These are phyloP conservation scores for Corythornis cristatus DNA, from an alignment of 2,113 vertebrate species.

Conservation along the genomic window DNA sequence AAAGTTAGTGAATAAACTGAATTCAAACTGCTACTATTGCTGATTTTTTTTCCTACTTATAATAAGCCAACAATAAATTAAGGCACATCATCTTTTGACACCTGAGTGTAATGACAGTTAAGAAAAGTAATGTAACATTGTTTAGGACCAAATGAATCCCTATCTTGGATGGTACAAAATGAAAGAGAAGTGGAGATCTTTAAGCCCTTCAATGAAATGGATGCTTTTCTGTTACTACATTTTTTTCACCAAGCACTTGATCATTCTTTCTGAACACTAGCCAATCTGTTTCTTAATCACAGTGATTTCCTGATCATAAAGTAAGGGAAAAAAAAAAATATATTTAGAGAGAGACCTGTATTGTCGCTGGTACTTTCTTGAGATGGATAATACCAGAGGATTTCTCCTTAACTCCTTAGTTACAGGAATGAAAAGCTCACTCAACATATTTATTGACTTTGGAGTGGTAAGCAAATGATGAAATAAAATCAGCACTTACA, in stretches of 20 bases:
- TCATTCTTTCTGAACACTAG: not conserved
- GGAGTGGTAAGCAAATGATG: not conserved
- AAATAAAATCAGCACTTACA: not conserved
- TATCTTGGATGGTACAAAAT: not conserved
- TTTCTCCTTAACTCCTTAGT: not conserved
- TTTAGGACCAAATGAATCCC: not conserved
- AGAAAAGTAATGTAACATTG: not conserved
- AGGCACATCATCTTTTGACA: not conserved
- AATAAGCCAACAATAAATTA: not conserved
- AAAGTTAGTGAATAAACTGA: not conserved
- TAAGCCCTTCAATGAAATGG: not conserved
- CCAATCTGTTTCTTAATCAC: not conserved
- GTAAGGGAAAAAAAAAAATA: rapidly evolving
- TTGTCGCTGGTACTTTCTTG: not conserved
- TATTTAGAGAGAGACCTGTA: not conserved
- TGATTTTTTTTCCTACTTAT: not conserved
- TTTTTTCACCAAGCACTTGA: not conserved
- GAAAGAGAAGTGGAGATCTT: not conserved
- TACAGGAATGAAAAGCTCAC: not conserved
- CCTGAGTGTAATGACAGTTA: not conserved
- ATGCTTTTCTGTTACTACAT: not conserved
- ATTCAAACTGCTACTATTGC: not conserved
- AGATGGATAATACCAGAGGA: not conserved
- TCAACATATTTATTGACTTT: not conserved
- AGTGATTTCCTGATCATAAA: not conserved